A percentile compares a stretch with the other conserved stretches of the same genome.
Conservation (phyloP, 2,888 invertebrate species). For the Perdita meconis region DNA sequence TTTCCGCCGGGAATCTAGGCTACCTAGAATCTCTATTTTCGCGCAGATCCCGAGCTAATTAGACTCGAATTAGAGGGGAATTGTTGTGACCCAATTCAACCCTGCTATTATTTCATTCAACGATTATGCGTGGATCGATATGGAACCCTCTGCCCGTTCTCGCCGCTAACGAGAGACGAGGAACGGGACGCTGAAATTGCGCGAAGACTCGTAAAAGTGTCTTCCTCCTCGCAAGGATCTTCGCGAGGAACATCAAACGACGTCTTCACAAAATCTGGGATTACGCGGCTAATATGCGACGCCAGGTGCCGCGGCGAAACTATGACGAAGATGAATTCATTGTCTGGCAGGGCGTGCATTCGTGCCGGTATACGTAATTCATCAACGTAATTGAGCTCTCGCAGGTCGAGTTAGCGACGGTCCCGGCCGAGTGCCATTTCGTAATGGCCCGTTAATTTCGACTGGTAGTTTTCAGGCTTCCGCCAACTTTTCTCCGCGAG, state of each 20-base stretch:
- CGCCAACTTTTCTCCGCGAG: slow-evolving; percentile 47
- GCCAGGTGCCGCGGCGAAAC: slow-evolving; percentile 30
- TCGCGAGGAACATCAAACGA: slow-evolving; percentile 16
- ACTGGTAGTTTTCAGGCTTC: slow-evolving; percentile 67
- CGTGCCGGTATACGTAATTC: slow-evolving; percentile 71
- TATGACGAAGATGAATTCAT: slow-evolving; percentile 76
- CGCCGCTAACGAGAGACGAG: no score
- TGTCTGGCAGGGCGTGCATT: slow-evolving; percentile 54
- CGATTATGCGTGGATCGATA: no score
- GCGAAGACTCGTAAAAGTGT: neutral
- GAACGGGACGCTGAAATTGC: neutral
- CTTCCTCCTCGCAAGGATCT: no score
- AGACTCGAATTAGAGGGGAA: neutral
- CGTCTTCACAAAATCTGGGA: slow-evolving; percentile 8
- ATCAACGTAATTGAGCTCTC: slow-evolving; percentile 76
- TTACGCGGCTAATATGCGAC: slow-evolving; percentile 33
- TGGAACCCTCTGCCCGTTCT: no score
- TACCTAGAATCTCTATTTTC: neutral
- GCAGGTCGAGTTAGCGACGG: slow-evolving; percentile 63
- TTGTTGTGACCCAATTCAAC: no score
- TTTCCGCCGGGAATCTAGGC: neutral
- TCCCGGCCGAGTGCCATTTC: slow-evolving; percentile 68
- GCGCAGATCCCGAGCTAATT: slow-evolving; percentile 1
- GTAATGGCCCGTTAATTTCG: slow-evolving; percentile 76
- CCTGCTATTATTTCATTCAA: no score